These are phyloP conservation scores for Macrophya annulata DNA, from an alignment of 2,888 invertebrate species.

Conservation along the genomic window DNA sequence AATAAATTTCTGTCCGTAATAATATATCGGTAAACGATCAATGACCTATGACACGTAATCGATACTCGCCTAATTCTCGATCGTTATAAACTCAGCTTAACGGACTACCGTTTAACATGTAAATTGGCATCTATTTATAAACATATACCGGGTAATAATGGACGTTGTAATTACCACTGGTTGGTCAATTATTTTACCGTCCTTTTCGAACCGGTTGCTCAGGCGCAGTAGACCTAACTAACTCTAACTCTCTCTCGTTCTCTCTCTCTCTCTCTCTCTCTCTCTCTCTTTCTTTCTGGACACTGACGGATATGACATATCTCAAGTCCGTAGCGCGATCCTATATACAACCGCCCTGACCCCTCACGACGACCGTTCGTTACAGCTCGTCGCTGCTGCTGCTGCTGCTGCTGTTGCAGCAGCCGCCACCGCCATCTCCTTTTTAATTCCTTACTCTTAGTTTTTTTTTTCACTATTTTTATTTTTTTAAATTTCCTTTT, in stretches of 20 bases:
- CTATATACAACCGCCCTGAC: slow-evolving; percentile 59
- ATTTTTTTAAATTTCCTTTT: background rate
- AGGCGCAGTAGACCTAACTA: slow-evolving; percentile 16
- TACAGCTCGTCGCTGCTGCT: background rate
- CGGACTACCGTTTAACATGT: slow-evolving; percentile 65
- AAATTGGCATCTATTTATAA: slow-evolving; percentile 66
- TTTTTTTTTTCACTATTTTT: background rate
- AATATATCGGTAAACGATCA: slow-evolving; percentile 12
- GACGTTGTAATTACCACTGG: slow-evolving; percentile 65
- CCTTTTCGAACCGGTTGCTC: slow-evolving; percentile 34
- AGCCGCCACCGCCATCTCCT: slow-evolving; percentile 44
- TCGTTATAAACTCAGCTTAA: background rate
- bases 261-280: background rate
- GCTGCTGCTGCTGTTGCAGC: background rate
- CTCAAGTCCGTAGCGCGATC: slow-evolving; percentile 68
- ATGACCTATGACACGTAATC: slow-evolving; percentile 40
- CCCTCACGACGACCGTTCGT: slow-evolving; percentile 11
- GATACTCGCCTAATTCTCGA: slow-evolving; percentile 3
- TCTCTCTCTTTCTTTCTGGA: slow-evolving; percentile 62
- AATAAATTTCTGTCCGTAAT: slow-evolving; percentile 48
- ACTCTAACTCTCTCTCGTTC: too few relatives aligned
- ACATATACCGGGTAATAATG: slow-evolving; percentile 59
- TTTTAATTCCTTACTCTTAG: slow-evolving; percentile 41
- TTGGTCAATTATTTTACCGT: slow-evolving; percentile 48
- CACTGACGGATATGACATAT: slow-evolving; percentile 78